phyloP scores from a whole-genome alignment of 1,140 invertebrate genomes.

The Oncopodura yosiiana region DNA sequence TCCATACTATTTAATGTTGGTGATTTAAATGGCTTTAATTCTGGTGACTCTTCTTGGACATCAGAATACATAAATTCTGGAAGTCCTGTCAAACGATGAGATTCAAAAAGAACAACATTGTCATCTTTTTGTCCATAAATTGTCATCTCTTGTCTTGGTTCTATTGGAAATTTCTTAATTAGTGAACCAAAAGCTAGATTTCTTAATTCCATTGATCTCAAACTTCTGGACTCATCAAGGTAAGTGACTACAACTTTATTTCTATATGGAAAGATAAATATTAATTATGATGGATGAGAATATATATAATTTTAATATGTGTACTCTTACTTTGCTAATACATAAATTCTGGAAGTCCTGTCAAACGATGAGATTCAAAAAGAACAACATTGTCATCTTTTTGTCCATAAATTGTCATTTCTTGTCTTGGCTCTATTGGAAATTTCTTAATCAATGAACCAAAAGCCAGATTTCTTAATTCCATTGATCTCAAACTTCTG shows the following conservation, averaged over 20 bases:
- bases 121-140: neutral
- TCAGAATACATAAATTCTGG: slow-evolving; percentile 2
- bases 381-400: neutral
- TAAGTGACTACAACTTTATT: slow-evolving; percentile 4
- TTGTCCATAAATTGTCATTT: slow-evolving; percentile 1
- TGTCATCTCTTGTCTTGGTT: slow-evolving; percentile 52
- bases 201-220: slow-evolving; percentile 78
- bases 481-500: too few relatives aligned
- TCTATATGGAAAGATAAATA: too few relatives aligned
- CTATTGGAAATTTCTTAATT: slow-evolving; percentile 61
- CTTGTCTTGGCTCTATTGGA: slow-evolving; percentile 64
- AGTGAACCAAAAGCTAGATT: slow-evolving; percentile 60
- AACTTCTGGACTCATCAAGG: too few relatives aligned
- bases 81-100: neutral
- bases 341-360: slow-evolving; percentile 7
- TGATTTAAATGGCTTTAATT: slow-evolving; percentile 1
- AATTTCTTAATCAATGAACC: too few relatives aligned
- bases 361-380: slow-evolving; percentile 1
- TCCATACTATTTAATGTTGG: slow-evolving; percentile 82
- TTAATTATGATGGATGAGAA: too few relatives aligned
- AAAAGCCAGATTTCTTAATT: too few relatives aligned
- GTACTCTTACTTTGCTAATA: neutral
- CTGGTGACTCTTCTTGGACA: neutral
- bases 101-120: slow-evolving; percentile 5
- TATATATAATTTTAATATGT: neutral